These are phyloP conservation scores for Podarcis lilfordi DNA, from an alignment of 2,797 vertebrate species.

Conservation along the genomic window DNA sequence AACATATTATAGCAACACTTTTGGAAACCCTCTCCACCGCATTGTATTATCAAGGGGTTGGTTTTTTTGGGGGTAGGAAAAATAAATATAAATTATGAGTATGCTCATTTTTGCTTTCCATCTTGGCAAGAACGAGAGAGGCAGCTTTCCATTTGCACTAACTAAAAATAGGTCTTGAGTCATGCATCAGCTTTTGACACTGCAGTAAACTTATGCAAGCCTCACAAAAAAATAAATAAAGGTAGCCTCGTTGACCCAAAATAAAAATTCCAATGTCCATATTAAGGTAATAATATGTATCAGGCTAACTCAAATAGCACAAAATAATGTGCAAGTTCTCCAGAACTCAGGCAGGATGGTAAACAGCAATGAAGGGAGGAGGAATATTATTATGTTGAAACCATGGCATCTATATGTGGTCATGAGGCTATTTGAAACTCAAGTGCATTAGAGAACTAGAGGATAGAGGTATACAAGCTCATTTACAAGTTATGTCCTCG, in stretches of 20 bases:
- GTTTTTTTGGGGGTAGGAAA: background rate
- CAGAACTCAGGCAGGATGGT: too few species aligned
- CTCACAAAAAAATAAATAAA: too few species aligned
- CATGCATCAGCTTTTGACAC: background rate
- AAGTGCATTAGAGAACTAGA: background rate
- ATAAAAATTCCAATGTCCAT: too few species aligned
- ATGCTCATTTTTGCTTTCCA: background rate
- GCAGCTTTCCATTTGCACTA: background rate
- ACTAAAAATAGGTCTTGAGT: background rate
- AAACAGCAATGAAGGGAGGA: too few species aligned
- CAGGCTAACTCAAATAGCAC: too few species aligned
- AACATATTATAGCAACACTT: background rate
- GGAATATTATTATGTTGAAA: too few species aligned
- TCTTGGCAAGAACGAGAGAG: background rate
- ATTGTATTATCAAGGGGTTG: too few species aligned
- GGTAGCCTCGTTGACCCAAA: too few species aligned
- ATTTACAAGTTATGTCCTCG: background rate
- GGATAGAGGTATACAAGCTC: background rate
- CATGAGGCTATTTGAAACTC: background rate
- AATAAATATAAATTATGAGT: background rate
- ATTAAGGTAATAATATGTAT: too few species aligned
- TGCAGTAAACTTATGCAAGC: background rate
- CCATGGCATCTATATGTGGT: too few species aligned
- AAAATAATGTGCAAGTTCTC: too few species aligned
- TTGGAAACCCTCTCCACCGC: too few species aligned